Conservation (phyloP, 92 coral and sea anemone species). For the Bergia puertoricense region DNA sequence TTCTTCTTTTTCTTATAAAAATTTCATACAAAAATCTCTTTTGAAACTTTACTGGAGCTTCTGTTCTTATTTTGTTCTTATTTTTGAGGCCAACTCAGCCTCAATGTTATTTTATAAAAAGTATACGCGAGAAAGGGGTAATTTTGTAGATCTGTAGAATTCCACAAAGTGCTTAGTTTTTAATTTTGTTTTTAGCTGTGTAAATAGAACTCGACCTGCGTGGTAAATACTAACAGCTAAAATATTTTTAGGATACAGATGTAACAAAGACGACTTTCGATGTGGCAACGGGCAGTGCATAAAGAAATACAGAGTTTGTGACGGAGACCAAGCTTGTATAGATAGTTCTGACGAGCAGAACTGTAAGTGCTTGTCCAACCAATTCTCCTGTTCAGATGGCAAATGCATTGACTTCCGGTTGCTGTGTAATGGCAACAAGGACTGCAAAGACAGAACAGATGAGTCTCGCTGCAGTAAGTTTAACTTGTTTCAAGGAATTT, state of each 20-base stretch:
- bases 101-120: no score
- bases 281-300: slow-evolving; percentile 75
- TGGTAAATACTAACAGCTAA: neutral
- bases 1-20: no score
- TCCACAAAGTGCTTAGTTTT: no score
- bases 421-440: slow-evolving; percentile 58
- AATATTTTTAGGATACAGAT: slow-evolving; percentile 44
- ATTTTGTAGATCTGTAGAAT: no score
- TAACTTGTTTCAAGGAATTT: neutral
- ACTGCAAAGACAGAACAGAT: slow-evolving; percentile 75
- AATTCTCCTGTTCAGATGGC: slow-evolving; percentile 61
- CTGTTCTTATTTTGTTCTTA: no score
- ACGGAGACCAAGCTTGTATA: slow-evolving; percentile 67
- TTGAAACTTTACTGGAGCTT: no score
- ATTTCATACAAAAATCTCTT: no score
- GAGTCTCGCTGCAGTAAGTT: slow-evolving; percentile 75
- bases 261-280: slow-evolving; percentile 58
- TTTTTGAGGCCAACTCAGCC: no score
- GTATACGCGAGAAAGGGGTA: no score
- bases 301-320: slow-evolving; percentile 58
- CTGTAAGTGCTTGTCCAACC: slow-evolving; percentile 63
- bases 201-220: no score
- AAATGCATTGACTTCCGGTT: slow-evolving; percentile 55
- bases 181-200: no score
- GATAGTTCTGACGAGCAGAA: slow-evolving; percentile 72